phyloP scores from a whole-genome alignment of 2,113 vertebrate species.

The Mormyrus iriodes region DNA sequence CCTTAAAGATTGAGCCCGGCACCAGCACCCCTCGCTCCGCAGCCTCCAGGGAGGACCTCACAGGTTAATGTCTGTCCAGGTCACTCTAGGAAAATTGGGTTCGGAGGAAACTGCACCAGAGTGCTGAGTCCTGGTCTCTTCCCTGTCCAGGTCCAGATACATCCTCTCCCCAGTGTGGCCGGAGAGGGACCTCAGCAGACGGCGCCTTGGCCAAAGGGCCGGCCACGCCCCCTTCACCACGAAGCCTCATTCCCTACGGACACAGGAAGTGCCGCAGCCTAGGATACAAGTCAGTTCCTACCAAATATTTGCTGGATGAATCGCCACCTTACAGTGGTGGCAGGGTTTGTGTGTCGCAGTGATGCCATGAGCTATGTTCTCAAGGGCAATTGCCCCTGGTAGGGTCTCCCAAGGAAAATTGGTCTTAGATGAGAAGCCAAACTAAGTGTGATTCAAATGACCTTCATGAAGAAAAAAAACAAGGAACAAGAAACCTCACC shows the following conservation, averaged over 20 bases:
- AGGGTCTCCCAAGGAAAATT: too few relatives aligned
- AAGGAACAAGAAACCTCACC: not conserved
- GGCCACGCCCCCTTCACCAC: constrained; percentile 83
- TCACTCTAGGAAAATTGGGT: not conserved
- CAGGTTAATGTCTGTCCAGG: constrained; percentile 54
- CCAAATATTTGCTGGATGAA: not conserved
- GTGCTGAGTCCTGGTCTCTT: not conserved
- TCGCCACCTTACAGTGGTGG: not conserved
- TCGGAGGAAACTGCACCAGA: too few relatives aligned
- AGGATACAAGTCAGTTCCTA: constrained; percentile 85
- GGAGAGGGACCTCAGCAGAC: constrained; percentile 71
- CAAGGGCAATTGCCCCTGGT: not conserved
- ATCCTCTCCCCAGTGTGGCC: constrained; percentile 82
- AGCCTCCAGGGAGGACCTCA: constrained; percentile 88
- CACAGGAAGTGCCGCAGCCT: constrained; percentile 96
- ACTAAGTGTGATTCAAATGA: not conserved
- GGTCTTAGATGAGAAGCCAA: not conserved
- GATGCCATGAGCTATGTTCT: not conserved
- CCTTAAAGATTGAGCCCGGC: constrained; percentile 93
- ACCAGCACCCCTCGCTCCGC: constrained; percentile 88
- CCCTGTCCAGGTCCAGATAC: constrained; percentile 72
- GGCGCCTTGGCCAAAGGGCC: constrained; percentile 68
- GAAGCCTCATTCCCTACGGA: constrained; percentile 84
- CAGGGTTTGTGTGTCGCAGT: not conserved
- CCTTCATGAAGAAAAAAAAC: not conserved